These are phyloP conservation scores for Stenichneumon culpator DNA, from an alignment of 2,888 invertebrate genomes.

Conservation along the genomic window DNA sequence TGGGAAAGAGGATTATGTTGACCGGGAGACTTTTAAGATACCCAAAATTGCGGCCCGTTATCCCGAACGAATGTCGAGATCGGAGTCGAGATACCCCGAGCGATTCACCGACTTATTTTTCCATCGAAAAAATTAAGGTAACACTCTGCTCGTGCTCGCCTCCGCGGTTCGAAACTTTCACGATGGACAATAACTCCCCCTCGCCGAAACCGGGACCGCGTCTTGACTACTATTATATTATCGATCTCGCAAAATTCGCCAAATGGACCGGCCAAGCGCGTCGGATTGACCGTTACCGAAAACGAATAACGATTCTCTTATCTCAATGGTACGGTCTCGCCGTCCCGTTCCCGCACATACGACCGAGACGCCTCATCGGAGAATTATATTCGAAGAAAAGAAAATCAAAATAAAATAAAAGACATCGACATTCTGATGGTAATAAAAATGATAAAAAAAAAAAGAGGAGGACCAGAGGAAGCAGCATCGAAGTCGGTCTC, in stretches of 20 bases:
- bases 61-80: conserved; percentile 11
- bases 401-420: conserved; percentile 25
- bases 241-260: conserved; percentile 60
- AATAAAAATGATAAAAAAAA: conserved; percentile 63
- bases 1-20: not conserved
- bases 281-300: conserved; percentile 67
- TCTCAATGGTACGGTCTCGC: conserved; percentile 64
- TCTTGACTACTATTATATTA: conserved; percentile 59
- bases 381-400: conserved; percentile 48
- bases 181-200: conserved; percentile 38
- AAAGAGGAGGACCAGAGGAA: conserved; percentile 4
- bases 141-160: conserved; percentile 20
- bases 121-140: conserved; percentile 29
- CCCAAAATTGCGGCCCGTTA: conserved; percentile 6
- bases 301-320: conserved; percentile 74
- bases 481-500: conserved; percentile 9
- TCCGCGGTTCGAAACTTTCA: conserved; percentile 32
- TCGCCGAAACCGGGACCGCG: not conserved
- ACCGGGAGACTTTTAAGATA: not conserved
- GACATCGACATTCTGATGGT: conserved; percentile 27
- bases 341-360: conserved; percentile 25
- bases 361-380: conserved; percentile 38
- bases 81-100: conserved; percentile 10
- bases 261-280: conserved; percentile 62
- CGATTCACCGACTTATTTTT: conserved; percentile 34